Base-by-base conservation (phyloP, 2,113 vertebrate species). In the Plectropomus leopardus region DNA sequence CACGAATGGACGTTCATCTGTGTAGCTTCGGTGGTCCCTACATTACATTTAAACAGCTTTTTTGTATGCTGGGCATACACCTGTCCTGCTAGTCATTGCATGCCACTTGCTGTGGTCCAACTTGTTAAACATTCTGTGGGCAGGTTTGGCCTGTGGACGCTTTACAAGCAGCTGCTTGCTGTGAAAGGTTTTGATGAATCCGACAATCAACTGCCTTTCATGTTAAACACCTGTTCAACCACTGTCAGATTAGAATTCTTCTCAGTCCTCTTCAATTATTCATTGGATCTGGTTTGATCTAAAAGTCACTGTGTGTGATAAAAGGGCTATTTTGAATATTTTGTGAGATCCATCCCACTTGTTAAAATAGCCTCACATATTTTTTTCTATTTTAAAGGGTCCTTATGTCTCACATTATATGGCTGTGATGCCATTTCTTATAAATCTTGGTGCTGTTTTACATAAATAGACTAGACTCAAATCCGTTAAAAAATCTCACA, bases 171-270 rank as follows among this genome's bases (percentile, higher is more conserved):
- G 73, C 61, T 47, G 48, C 54, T 34, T 47, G 50, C 68, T 36
- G 36, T 55, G 54, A 85, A 42, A 40, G 47, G 28, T 63, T 77
- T 67, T 59, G 59, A 78, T 58, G 48, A 80, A 76, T 58, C 57
- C 32, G 44, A 42, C 60, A 83, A 54, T 85, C 67, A 58, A 57
- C 53, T 17, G 68, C 26, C 76, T 60, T 84, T 79, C 45, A 64
- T 78, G 69, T 76, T 77, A 71, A 87, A 84, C 71, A 74, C 54
- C 73, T 71, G 81, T 82, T 67, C 21, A 61, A 36, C n/a, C 45
- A 59, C 26, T 57, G 75, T 67, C 54, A 65, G 15, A 81, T 50
- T 61, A 34, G 73, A 83, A 79, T 84, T 88, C 24, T 63, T 64
- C 63, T 73, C 45, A 71, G 54, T 44, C 1, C 19, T 21, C 9